These are phyloP conservation scores for Scaptodrosophila lebanonensis DNA, from an alignment of 1,140 invertebrate genomes.

Conservation along the genomic window DNA sequence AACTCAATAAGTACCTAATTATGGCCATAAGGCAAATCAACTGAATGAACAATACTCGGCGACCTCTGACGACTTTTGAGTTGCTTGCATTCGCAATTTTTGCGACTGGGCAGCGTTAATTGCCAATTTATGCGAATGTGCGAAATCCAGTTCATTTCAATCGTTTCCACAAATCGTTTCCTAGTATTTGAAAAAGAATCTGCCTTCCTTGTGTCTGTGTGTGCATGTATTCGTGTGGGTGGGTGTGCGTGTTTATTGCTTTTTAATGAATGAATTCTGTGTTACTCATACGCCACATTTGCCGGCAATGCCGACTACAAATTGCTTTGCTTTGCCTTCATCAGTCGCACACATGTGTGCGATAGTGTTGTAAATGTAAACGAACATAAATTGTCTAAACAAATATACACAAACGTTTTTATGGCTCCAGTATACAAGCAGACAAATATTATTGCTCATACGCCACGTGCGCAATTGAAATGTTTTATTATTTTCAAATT, in stretches of 20 bases:
- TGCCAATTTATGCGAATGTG: constrained; percentile 16
- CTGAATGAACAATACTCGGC: too few relatives aligned
- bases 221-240: not conserved
- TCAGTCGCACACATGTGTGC: too few relatives aligned
- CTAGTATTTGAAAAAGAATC: constrained; percentile 1
- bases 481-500: too few relatives aligned
- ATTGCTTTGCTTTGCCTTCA: constrained; percentile 17
- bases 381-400: constrained; percentile 28
- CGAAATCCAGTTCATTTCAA: constrained; percentile 13
- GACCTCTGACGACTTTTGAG: too few relatives aligned
- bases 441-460: not conserved
- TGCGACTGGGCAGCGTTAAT: too few relatives aligned
- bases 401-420: constrained; percentile 33
- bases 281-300: constrained; percentile 41
- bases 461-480: too few relatives aligned
- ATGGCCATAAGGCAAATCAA: too few relatives aligned
- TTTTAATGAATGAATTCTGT: constrained; percentile 44
- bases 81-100: too few relatives aligned
- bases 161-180: constrained; percentile 38
- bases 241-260: constrained; percentile 30
- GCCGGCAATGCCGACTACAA: not conserved
- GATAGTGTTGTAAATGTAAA: not conserved
- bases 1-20: constrained; percentile 67
- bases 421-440: constrained; percentile 5
- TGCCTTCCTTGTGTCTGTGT: too few relatives aligned